Conservation (phyloP, 2,888 invertebrate genomes). For the Gibbula magus region DNA sequence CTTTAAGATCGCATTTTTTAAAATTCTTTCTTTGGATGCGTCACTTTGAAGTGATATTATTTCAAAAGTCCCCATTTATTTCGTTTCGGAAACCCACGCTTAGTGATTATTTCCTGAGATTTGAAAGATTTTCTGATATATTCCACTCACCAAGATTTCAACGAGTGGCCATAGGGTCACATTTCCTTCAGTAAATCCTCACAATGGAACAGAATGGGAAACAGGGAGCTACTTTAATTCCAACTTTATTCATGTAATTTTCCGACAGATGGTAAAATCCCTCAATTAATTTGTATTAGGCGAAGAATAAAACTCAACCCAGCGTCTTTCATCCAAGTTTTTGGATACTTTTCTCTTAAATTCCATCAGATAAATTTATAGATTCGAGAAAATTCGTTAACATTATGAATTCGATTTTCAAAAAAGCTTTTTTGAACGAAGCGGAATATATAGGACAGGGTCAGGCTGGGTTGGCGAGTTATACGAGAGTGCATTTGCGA, state of each 20-base stretch:
- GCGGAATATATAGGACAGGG: not conserved
- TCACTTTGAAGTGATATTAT: too few relatives aligned
- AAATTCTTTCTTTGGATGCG: too few relatives aligned
- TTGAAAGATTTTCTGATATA: not conserved
- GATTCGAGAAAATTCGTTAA: not conserved
- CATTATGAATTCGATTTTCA: not conserved
- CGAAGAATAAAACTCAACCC: not conserved
- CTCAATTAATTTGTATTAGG: not conserved
- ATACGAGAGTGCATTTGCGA: constrained; percentile 10
- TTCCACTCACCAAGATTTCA: not conserved
- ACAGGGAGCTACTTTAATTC: not conserved
- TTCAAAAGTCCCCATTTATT: too few relatives aligned
- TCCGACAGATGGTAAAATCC: constrained; percentile 4
- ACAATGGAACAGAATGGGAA: not conserved
- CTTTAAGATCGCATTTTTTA: too few relatives aligned
- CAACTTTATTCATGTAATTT: not conserved
- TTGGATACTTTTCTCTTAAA: not conserved
- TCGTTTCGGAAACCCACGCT: too few relatives aligned
- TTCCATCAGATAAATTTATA: constrained; percentile 13
- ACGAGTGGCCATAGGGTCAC: not conserved
- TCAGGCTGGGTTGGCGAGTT: not conserved
- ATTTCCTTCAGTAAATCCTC: not conserved
- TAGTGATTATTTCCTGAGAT: not conserved
- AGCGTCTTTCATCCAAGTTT: not conserved
- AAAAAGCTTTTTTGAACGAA: not conserved